Percentiles rank a stretch among this genome's conserved stretches.
Conservation (phyloP, 1,140 invertebrate genomes). For the Penaeus japonicus region DNA sequence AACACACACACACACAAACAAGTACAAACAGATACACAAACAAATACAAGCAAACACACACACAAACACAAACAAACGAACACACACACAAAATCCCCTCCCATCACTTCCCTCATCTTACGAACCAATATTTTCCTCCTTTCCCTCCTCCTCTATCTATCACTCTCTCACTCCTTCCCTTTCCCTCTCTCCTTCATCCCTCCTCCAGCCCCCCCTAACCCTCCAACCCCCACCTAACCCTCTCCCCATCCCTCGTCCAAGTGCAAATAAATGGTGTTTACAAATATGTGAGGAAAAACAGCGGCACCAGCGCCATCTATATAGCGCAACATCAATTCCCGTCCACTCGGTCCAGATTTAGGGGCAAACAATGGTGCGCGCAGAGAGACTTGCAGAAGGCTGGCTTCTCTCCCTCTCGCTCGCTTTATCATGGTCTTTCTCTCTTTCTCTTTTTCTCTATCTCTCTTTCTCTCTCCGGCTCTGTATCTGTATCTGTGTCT, state of each 20-base stretch:
- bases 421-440: constrained; percentile 18
- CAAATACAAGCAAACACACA: too few relatives aligned
- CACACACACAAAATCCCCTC: not conserved
- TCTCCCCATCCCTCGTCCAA: constrained; percentile 4
- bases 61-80: too few relatives aligned
- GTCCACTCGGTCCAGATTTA: constrained; percentile 51
- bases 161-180: not conserved
- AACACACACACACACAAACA: too few relatives aligned
- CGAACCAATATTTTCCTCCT: not conserved
- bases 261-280: constrained; percentile 54
- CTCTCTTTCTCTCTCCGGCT: too few relatives aligned
- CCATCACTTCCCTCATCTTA: not conserved
- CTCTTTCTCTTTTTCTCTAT: not conserved
- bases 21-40: too few relatives aligned
- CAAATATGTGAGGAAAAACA: constrained; percentile 53
- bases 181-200: not conserved
- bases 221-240: not conserved
- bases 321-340: constrained; percentile 49
- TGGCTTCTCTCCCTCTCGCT: constrained; percentile 20
- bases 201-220: not conserved
- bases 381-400: too few relatives aligned
- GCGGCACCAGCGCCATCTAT: constrained; percentile 48
- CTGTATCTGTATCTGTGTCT: not conserved
- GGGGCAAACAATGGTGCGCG: constrained; percentile 33
- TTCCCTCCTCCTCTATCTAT: not conserved